phyloP scores from a whole-genome alignment of 2,797 vertebrate genomes.

The Hirundo rustica region DNA sequence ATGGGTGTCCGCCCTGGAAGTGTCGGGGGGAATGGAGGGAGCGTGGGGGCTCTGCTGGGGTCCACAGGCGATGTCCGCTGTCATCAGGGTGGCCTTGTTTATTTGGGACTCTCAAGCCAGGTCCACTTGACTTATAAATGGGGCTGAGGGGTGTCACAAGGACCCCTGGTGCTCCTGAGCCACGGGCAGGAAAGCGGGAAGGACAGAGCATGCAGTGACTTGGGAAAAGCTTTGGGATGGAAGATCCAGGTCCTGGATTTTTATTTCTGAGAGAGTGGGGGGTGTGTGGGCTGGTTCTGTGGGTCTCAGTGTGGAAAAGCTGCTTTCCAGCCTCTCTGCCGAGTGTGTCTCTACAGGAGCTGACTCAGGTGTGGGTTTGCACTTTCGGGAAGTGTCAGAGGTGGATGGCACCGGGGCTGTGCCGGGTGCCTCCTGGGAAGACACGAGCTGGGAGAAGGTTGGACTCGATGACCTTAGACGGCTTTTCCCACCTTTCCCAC shows the following conservation, averaged over 20 bases:
- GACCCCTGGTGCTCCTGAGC: not conserved
- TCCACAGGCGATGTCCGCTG: fast-evolving
- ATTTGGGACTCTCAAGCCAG: not conserved
- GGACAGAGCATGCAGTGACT: fast-evolving
- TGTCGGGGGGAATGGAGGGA: not conserved
- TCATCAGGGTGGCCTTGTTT: not conserved
- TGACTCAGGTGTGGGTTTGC: fast-evolving
- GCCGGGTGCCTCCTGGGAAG: not conserved
- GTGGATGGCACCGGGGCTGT: fast-evolving
- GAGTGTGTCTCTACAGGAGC: not conserved
- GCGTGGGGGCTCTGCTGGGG: not conserved
- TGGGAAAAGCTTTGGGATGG: not conserved
- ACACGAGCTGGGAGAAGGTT: not conserved
- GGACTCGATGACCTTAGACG: not conserved
- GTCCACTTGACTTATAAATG: fast-evolving
- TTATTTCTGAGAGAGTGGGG: not conserved
- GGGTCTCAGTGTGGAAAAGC: not conserved
- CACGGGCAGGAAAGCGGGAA: fast-evolving
- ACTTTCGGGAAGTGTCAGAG: fast-evolving
- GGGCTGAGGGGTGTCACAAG: not conserved
- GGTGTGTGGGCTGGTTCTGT: not conserved
- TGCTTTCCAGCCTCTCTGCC: not conserved
- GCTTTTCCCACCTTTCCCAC: not conserved
- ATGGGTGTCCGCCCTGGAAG: not conserved
- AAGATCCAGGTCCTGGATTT: not conserved